Percentiles rank a stretch among this genome's conserved stretches.
These are phyloP conservation scores for Drosophila paulistorum DNA, from an alignment of 1,140 invertebrate genomes.

Conservation along the genomic window DNA sequence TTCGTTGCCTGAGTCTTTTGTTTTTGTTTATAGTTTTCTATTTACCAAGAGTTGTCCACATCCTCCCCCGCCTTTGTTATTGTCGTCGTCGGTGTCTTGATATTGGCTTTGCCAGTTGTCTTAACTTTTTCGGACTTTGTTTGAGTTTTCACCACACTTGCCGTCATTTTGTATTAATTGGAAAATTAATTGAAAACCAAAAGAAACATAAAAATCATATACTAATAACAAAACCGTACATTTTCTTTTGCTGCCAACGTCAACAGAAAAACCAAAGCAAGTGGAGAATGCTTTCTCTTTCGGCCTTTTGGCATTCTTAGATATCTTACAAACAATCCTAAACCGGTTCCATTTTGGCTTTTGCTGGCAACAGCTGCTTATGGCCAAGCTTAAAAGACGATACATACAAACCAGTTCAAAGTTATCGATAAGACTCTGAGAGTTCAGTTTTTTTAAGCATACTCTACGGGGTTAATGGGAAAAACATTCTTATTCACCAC, in stretches of 20 bases:
- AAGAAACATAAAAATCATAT: background rate
- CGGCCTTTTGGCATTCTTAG: slow-evolving; percentile 49
- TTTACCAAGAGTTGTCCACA: slow-evolving; percentile 48
- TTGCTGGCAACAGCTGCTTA: slow-evolving; percentile 34
- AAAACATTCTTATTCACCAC: too few relatives aligned
- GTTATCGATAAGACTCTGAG: background rate
- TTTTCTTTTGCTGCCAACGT: slow-evolving; percentile 56
- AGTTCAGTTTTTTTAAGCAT: background rate
- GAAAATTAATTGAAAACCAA: background rate
- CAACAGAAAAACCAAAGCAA: slow-evolving; percentile 51
- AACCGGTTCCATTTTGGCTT: slow-evolving; percentile 57
- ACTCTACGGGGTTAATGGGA: too few relatives aligned
- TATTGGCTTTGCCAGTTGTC: slow-evolving; percentile 10
- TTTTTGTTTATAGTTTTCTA: slow-evolving; percentile 49
- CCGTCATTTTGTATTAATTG: slow-evolving; percentile 37
- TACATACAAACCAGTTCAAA: background rate
- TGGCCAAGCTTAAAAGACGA: slow-evolving; percentile 2
- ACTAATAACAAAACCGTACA: slow-evolving; percentile 10
- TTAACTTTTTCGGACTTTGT: slow-evolving; percentile 34
- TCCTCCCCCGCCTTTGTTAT: background rate
- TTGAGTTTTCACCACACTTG: slow-evolving; percentile 56
- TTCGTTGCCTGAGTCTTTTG: slow-evolving; percentile 42
- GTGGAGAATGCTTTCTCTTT: slow-evolving; percentile 70
- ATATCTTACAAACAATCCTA: slow-evolving; percentile 38
- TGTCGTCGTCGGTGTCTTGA: slow-evolving; percentile 28